These are phyloP conservation scores for Eupelmus urozonus DNA, from an alignment of 2,888 invertebrate genomes.

Conservation along the genomic window DNA sequence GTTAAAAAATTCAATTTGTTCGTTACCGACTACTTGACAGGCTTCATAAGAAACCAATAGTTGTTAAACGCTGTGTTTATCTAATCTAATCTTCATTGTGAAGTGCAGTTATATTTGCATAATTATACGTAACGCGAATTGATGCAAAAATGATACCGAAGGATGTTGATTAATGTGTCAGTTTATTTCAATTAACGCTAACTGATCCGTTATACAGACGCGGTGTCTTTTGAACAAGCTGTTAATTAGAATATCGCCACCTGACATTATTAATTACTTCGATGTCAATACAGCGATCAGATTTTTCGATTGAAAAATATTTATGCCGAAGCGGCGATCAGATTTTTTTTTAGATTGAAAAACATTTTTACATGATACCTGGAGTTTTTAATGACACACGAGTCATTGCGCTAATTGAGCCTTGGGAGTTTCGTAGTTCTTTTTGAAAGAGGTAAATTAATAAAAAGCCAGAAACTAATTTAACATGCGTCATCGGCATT, in stretches of 20 bases:
- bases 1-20: conserved; percentile 26
- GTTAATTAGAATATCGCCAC: conserved; percentile 64
- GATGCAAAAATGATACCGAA: conserved; percentile 34
- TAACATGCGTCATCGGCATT: conserved; percentile 24
- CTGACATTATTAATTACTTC: conserved; percentile 63
- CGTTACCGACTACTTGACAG: conserved; percentile 5
- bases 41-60: neutral
- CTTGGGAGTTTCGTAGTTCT: neutral
- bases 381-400: too few species aligned
- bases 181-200: conserved; percentile 51
- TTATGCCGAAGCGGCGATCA: too few species aligned
- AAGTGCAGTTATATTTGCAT: conserved; percentile 45
- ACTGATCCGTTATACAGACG: conserved; percentile 2
- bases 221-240: conserved; percentile 48
- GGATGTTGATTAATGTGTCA: conserved; percentile 42
- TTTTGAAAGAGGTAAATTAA: conserved; percentile 32
- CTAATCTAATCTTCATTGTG: conserved; percentile 49
- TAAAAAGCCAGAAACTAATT: conserved; percentile 21
- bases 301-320: too few species aligned
- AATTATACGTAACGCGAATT: conserved; percentile 15
- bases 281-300: conserved; percentile 30
- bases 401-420: too few species aligned
- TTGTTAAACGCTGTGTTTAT: conserved; percentile 28
- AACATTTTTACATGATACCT: too few species aligned
- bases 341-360: too few species aligned